These are phyloP conservation scores for Capitulum mitella DNA, from an alignment of 2,888 invertebrate genomes.

Conservation along the genomic window DNA sequence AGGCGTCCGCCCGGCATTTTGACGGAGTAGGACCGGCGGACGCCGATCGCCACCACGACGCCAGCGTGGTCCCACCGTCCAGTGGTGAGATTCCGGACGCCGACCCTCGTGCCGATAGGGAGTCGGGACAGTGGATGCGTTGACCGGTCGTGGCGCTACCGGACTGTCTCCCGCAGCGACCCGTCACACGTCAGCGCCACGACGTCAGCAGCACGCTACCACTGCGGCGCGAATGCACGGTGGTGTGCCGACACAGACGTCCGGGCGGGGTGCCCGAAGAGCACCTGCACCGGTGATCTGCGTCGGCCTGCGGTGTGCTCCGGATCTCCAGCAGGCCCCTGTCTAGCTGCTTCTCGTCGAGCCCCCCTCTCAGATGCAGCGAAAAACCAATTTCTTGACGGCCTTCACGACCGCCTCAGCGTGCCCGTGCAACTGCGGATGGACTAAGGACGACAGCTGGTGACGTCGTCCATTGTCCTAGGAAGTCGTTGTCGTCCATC, in stretches of 20 bases:
- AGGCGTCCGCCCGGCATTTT: background rate
- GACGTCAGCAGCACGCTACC: background rate
- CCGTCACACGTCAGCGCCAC: background rate
- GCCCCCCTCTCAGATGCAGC: background rate
- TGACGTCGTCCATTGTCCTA: constrained; percentile 25
- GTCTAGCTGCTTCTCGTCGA: background rate
- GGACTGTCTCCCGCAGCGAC: background rate
- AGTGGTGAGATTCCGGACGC: background rate
- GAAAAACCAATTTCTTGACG: background rate
- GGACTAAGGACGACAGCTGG: background rate
- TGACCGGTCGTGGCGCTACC: background rate
- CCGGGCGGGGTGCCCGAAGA: constrained; percentile 21
- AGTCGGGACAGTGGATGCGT: too few relatives aligned
- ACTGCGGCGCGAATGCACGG: too few relatives aligned
- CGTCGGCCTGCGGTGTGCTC: background rate
- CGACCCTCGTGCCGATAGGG: too few relatives aligned
- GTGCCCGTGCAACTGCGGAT: constrained; percentile 8
- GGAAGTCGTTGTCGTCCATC: background rate
- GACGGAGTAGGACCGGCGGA: background rate
- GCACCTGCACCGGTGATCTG: too few relatives aligned
- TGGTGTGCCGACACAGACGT: constrained; percentile 26
- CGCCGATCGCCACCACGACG: background rate
- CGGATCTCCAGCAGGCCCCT: background rate
- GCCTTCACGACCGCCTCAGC: too few relatives aligned
- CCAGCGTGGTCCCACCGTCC: background rate